These are phyloP conservation scores for Conus betulinus DNA, from an alignment of 1,140 invertebrate genomes.

Conservation along the genomic window DNA sequence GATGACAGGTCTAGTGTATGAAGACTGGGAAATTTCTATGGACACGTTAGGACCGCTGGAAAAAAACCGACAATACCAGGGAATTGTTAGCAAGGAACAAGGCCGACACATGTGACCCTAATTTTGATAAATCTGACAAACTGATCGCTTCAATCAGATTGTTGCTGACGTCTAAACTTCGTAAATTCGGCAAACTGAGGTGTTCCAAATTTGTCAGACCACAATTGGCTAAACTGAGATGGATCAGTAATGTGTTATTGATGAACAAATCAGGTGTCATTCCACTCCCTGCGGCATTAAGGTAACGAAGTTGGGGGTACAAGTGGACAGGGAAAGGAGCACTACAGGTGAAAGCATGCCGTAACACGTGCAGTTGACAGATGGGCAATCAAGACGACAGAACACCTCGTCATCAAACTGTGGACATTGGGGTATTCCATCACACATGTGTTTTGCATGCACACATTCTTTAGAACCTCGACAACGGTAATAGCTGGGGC, in stretches of 20 bases:
- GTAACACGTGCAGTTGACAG: no score
- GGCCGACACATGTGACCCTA: background rate
- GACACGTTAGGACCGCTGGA: background rate
- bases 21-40: background rate
- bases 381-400: background rate
- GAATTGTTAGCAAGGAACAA: background rate
- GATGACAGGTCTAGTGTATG: background rate
- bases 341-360: no score
- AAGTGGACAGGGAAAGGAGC: no score
- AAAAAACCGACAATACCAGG: background rate
- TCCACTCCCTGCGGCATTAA: no score
- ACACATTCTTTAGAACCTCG: slow-evolving; percentile 6
- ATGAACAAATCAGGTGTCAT: no score
- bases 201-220: background rate
- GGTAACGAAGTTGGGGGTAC: no score
- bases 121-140: background rate
- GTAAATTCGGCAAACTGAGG: slow-evolving; percentile 26
- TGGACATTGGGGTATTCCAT: slow-evolving; percentile 30
- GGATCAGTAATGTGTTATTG: background rate
- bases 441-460: slow-evolving; percentile 22
- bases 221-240: slow-evolving; percentile 29
- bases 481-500: slow-evolving; percentile 33
- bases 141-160: background rate
- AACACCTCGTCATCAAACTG: slow-evolving; percentile 4
- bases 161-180: slow-evolving; percentile 29